phyloP scores from a whole-genome alignment of 2,797 vertebrate species.

The Huso huso region DNA sequence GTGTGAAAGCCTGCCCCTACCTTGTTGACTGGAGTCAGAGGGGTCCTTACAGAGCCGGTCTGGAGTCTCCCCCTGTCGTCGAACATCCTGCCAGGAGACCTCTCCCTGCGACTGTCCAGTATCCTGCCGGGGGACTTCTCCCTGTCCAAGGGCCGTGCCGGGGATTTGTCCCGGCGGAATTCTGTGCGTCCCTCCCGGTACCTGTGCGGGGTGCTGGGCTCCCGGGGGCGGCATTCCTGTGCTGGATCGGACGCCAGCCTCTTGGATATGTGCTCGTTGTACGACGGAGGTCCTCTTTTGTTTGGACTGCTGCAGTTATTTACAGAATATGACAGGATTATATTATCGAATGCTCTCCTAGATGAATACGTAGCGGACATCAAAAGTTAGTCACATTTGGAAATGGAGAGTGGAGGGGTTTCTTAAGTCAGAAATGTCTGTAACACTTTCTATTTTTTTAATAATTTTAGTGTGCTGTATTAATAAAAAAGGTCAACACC shows the following conservation, averaged over 20 bases:
- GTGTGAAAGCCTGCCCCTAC: constrained; percentile 42
- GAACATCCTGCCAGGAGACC: constrained; percentile 78
- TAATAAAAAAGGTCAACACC: neutral
- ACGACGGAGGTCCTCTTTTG: constrained; percentile 92
- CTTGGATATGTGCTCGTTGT: constrained; percentile 99
- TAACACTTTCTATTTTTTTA: neutral
- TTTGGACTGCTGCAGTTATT: constrained; percentile 72
- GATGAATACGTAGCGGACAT: too few relatives aligned
- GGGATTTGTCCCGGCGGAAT: constrained; percentile 88
- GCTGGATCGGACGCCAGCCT: constrained; percentile 82
- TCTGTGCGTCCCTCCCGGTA: constrained; percentile 90
- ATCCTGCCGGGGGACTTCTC: constrained; percentile 86
- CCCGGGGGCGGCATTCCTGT: constrained; percentile 73
- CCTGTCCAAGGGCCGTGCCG: constrained; percentile 77
- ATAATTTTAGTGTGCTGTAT: too few relatives aligned
- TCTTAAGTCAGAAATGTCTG: neutral
- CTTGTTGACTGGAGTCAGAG: constrained; percentile 89
- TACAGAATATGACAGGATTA: too few relatives aligned
- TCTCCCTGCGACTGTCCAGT: constrained; percentile 82
- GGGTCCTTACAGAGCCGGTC: constrained; percentile 79
- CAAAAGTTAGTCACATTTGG: neutral
- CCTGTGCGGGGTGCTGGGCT: constrained; percentile 89
- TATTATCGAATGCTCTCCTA: too few relatives aligned
- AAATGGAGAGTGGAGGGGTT: constrained; percentile 8
- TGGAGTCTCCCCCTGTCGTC: constrained; percentile 87